These are phyloP conservation scores for Laticauda colubrina DNA, from an alignment of 2,113 vertebrate genomes.

Conservation along the genomic window DNA sequence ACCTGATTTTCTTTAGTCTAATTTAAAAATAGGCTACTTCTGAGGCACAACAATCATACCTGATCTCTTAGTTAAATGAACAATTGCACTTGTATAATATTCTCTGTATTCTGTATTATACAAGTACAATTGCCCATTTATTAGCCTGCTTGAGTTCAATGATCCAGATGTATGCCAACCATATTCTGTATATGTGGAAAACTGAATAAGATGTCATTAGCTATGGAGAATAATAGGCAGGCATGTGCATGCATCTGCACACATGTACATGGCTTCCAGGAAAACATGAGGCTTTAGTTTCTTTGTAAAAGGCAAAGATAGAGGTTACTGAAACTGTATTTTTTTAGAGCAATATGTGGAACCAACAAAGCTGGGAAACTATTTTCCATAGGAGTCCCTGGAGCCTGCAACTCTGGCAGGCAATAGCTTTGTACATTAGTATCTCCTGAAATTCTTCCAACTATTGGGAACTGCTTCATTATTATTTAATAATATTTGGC, in stretches of 20 bases:
- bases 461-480: conserved; percentile 32
- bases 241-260: not conserved
- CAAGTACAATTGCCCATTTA: not conserved
- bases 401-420: not conserved
- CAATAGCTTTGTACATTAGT: conserved; percentile 21
- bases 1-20: not conserved
- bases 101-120: not conserved
- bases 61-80: not conserved
- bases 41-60: not conserved
- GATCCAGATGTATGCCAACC: not conserved
- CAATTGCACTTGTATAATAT: not conserved
- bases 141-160: not conserved
- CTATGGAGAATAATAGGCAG: not conserved
- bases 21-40: not conserved
- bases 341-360: not conserved
- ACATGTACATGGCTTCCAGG: not conserved
- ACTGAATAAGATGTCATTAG: not conserved
- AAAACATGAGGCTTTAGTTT: not conserved
- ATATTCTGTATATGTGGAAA: too few relatives aligned
- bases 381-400: not conserved
- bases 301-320: not conserved
- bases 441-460: conserved; percentile 25
- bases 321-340: not conserved
- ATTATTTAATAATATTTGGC: conserved; percentile 13
- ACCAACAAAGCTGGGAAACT: not conserved